Evolutionary conservation across 2,797 vertebrate genomes (phyloP).

Genomic region (Poeciliopsis paucimaculata): DNA sequence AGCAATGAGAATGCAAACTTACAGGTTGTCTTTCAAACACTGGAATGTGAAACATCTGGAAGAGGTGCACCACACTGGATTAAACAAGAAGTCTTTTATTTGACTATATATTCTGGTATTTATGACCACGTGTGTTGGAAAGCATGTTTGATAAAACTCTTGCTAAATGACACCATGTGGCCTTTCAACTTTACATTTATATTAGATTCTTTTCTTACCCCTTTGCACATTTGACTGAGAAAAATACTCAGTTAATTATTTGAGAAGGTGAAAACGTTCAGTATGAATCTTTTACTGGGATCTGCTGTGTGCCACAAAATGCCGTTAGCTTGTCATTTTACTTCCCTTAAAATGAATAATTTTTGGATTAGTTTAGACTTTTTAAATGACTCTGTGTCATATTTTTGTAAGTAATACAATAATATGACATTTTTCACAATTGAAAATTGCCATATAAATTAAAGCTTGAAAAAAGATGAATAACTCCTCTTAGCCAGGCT

Average conservation of each 20-base stretch:
- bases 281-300: constrained; percentile 77
- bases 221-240: constrained; percentile 63
- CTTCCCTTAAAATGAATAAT: constrained; percentile 33
- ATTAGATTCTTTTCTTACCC: constrained; percentile 74
- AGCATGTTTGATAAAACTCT: constrained; percentile 43
- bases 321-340: constrained; percentile 78
- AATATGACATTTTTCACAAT: background rate
- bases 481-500: background rate
- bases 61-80: constrained; percentile 23
- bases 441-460: background rate
- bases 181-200: constrained; percentile 78
- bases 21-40: constrained; percentile 21
- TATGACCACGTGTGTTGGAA: constrained; percentile 43
- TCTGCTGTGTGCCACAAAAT: constrained; percentile 62
- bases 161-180: constrained; percentile 27
- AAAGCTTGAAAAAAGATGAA: background rate
- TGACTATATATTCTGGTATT: constrained; percentile 55
- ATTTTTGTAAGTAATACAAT: background rate
- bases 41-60: constrained; percentile 7
- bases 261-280: constrained; percentile 64
- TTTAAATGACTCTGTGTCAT: background rate
- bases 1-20: constrained; percentile 1
- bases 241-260: constrained; percentile 82
- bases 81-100: constrained; percentile 12
- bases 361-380: background rate